Evolutionary conservation across 1,140 invertebrate species (phyloP).

Genomic region (Glossosoma conforme): DNA sequence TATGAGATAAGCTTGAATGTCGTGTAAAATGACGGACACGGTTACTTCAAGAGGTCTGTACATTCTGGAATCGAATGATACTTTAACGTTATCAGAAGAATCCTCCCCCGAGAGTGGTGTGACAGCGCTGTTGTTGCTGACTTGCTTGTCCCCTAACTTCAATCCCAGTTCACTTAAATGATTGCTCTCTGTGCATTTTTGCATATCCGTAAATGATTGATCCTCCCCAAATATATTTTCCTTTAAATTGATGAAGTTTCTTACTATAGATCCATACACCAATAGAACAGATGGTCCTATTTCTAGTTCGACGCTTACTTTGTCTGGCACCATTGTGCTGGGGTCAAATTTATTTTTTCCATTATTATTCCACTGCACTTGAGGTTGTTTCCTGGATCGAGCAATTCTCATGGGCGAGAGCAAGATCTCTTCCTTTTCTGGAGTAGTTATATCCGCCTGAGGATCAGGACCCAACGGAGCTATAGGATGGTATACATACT

Average conservation of each 20-base stretch:
- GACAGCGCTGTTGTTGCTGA: constrained; percentile 42
- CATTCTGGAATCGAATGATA: constrained; percentile 74
- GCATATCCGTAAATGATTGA: constrained; percentile 91
- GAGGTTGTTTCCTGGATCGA: constrained; percentile 64
- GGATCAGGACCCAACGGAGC: constrained; percentile 79
- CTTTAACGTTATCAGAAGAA: constrained; percentile 48
- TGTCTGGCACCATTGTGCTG: constrained; percentile 73
- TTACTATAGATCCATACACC: constrained; percentile 84
- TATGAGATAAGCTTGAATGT: constrained; percentile 89
- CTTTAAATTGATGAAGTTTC: constrained; percentile 84
- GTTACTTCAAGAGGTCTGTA: constrained; percentile 88
- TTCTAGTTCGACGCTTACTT: constrained; percentile 85
- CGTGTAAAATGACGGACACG: constrained; percentile 91
- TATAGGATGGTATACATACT: constrained; percentile 87
- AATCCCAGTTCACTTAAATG: constrained; percentile 46
- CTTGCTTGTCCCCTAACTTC: constrained; percentile 49
- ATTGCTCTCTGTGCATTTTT: constrained; percentile 54
- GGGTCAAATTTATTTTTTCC: constrained; percentile 80
- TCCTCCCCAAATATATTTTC: constrained; percentile 97
- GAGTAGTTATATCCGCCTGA: constrained; percentile 86
- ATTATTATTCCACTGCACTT: constrained; percentile 59
- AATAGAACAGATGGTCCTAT: constrained; percentile 87
- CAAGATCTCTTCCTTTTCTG: constrained; percentile 89
- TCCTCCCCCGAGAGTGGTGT: constrained; percentile 55
- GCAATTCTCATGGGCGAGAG: constrained; percentile 88